These are phyloP conservation scores for Crotalus horridus DNA, from an alignment of 2,113 vertebrate genomes.

Conservation along the genomic window DNA sequence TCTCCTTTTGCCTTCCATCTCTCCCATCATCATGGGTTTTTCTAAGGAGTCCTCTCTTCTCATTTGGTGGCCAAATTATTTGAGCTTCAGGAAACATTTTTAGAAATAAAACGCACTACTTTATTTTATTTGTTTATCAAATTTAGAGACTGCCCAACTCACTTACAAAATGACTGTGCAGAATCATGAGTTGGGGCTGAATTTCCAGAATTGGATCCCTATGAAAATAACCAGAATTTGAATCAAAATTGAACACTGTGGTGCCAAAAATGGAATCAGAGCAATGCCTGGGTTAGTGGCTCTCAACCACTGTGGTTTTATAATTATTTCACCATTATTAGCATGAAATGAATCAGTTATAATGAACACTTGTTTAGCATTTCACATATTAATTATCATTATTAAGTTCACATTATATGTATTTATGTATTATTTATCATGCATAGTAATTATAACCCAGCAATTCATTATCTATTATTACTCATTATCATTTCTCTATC, in stretches of 20 bases:
- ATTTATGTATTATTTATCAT: background rate
- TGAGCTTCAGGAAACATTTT: background rate
- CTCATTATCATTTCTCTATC: background rate
- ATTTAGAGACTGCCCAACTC: background rate
- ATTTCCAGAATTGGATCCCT: background rate
- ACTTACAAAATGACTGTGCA: background rate
- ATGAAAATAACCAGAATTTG: background rate
- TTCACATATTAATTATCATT: background rate
- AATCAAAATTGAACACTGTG: background rate
- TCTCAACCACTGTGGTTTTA: background rate
- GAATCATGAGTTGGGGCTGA: background rate
- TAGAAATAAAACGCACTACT: background rate
- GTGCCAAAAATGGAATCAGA: background rate
- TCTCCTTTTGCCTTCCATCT: background rate
- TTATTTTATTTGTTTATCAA: background rate
- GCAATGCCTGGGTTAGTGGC: background rate
- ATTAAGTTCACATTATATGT: background rate
- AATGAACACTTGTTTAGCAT: background rate
- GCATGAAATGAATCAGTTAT: background rate
- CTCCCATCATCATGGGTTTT: background rate
- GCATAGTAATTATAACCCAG: background rate
- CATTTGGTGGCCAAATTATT: background rate
- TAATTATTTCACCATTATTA: background rate
- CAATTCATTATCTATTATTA: background rate
- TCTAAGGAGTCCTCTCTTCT: background rate